Conservation (phyloP, 30 jellyfish, hydroid and myxozoan species). For the Hydractinia echinata region DNA sequence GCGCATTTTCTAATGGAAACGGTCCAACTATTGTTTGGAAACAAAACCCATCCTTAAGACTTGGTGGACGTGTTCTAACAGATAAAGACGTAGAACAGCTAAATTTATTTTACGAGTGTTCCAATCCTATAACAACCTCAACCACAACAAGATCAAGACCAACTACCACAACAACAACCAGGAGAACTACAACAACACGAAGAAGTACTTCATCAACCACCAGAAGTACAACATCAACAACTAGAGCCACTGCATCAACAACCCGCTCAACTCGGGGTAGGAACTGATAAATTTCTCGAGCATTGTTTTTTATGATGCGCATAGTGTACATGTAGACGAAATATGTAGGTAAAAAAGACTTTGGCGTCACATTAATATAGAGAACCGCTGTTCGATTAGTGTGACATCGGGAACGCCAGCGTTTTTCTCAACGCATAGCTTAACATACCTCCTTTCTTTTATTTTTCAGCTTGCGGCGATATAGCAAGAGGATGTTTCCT, state of each 20-base stretch:
- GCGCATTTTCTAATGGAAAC: no score
- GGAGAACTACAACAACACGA: background rate
- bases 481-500: background rate
- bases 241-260: background rate
- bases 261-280: background rate
- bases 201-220: background rate
- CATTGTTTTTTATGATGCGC: no score
- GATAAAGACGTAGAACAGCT: background rate
- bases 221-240: background rate
- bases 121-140: background rate
- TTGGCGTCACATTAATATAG: no score
- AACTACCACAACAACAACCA: background rate
- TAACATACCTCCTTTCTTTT: background rate
- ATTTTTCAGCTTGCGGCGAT: conserved; percentile 8
- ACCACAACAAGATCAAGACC: background rate
- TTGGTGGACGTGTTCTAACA: background rate
- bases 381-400: no score
- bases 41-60: background rate
- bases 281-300: no score
- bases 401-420: background rate
- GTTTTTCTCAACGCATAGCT: background rate
- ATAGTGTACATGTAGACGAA: no score
- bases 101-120: conserved; percentile 2
- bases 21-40: background rate
- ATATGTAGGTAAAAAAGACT: no score